A percentile compares a stretch with the other conserved stretches of the same genome.
These are phyloP conservation scores for Adoxophyes honmai DNA, from an alignment of 1,140 invertebrate species.

Conservation along the genomic window DNA sequence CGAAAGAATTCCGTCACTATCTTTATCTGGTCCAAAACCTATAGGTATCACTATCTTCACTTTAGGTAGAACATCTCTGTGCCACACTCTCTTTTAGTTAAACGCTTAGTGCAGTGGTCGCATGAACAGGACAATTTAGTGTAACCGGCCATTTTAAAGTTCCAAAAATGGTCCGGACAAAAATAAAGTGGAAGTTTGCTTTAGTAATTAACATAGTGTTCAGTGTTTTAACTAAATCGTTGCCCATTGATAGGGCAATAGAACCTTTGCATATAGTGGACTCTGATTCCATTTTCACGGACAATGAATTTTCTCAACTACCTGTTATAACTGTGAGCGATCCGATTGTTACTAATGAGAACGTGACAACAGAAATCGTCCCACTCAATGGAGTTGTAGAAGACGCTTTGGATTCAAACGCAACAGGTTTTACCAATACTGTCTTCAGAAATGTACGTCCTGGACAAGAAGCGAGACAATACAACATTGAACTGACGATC, in stretches of 20 bases:
- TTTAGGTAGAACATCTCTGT: not conserved
- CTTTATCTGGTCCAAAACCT: not conserved
- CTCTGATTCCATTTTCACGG: not conserved
- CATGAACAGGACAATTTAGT: constrained; percentile 30
- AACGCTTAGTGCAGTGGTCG: constrained; percentile 29
- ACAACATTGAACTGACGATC: constrained; percentile 37
- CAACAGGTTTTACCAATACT: not conserved
- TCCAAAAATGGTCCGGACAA: constrained; percentile 50
- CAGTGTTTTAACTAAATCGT: constrained; percentile 32
- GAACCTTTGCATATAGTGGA: not conserved
- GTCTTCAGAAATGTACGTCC: constrained; percentile 32
- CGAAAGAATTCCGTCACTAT: not conserved
- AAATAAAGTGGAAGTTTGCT: constrained; percentile 42
- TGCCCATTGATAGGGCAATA: constrained; percentile 21
- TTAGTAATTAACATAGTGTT: constrained; percentile 27
- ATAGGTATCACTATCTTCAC: not conserved
- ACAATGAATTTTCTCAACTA: not conserved
- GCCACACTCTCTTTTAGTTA: constrained; percentile 29
- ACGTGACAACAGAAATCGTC: not conserved
- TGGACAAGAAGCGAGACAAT: constrained; percentile 37
- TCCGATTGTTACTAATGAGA: not conserved
- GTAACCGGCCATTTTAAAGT: constrained; percentile 30
- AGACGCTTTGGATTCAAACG: not conserved
- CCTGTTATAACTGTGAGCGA: not conserved
- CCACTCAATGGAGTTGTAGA: not conserved